These are phyloP conservation scores for Acanthochromis polyacanthus DNA, from an alignment of 2,113 vertebrate genomes.

Conservation along the genomic window DNA sequence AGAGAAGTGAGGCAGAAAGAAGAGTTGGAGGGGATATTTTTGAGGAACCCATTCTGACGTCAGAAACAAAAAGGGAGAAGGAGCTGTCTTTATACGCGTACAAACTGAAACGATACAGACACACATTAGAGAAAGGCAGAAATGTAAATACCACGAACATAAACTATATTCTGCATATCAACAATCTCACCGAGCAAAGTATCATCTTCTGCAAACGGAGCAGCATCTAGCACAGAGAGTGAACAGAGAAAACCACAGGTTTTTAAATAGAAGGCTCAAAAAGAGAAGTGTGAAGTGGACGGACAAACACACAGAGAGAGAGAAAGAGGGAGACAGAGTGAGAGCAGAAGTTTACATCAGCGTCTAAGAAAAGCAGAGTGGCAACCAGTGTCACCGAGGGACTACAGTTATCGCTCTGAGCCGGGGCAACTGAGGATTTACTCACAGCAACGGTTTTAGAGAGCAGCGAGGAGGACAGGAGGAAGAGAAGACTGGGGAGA, in stretches of 20 bases:
- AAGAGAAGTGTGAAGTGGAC: constrained; percentile 79
- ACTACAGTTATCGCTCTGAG: constrained; percentile 11
- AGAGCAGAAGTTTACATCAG: constrained; percentile 60
- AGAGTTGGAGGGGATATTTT: constrained; percentile 61
- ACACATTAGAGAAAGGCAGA: background rate
- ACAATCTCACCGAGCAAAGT: background rate
- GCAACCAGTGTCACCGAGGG: constrained; percentile 38
- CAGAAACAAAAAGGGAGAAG: constrained; percentile 47
- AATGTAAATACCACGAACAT: constrained; percentile 11
- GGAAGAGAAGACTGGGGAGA: background rate
- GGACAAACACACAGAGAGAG: constrained; percentile 33
- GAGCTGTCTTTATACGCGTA: constrained; percentile 22
- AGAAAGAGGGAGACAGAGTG: constrained; percentile 16
- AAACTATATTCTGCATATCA: background rate
- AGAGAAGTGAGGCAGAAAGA: constrained; percentile 68
- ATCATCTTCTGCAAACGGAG: background rate
- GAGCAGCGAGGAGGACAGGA: constrained; percentile 5
- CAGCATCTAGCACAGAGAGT: background rate
- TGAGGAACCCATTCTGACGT: constrained; percentile 70
- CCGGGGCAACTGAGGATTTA: constrained; percentile 48
- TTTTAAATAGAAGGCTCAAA: constrained; percentile 74
- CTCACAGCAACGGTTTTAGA: constrained; percentile 18
- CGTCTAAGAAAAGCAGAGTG: constrained; percentile 31
- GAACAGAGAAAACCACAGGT: constrained; percentile 55
- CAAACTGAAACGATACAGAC: background rate